Conservation (phyloP, 37 sponge, comb jelly and placozoan genomes). For the Sycon ciliatum region DNA sequence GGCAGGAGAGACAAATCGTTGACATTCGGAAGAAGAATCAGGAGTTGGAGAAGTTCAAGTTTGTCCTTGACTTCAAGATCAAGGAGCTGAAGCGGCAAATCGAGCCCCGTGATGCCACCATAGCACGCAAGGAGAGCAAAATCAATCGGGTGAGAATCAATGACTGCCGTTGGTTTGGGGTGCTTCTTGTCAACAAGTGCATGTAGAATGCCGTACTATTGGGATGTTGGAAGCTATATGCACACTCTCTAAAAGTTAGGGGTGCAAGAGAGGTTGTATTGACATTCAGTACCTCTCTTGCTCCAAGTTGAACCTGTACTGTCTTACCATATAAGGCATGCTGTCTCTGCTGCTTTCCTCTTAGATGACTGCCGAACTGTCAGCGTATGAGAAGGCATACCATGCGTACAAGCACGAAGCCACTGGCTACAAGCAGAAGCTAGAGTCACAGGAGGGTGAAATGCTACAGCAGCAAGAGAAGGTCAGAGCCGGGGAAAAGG, state of each 20-base stretch:
- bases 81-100: slow-evolving; percentile 91
- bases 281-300: no score
- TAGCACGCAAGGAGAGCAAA: slow-evolving; percentile 89
- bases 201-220: not conserved
- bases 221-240: not conserved
- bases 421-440: slow-evolving; percentile 59
- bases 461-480: slow-evolving; percentile 67
- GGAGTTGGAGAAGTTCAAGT: slow-evolving; percentile 98
- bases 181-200: not conserved
- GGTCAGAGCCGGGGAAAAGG: no score
- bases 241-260: not conserved
- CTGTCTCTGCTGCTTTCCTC: not conserved
- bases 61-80: slow-evolving; percentile 98
- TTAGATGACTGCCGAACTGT: slow-evolving; percentile 84
- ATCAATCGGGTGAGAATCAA: slow-evolving; percentile 58
- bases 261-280: not conserved
- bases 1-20: slow-evolving; percentile 87
- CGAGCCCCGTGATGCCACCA: slow-evolving; percentile 88
- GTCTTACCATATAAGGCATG: no score
- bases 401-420: slow-evolving; percentile 58
- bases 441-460: slow-evolving; percentile 71
- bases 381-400: slow-evolving; percentile 56
- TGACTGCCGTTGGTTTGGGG: no score
- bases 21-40: slow-evolving; percentile 99
- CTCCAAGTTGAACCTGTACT: no score